Evolutionary conservation across 2,888 invertebrate species (phyloP).

Genomic region (Limnephilus auricula): DNA sequence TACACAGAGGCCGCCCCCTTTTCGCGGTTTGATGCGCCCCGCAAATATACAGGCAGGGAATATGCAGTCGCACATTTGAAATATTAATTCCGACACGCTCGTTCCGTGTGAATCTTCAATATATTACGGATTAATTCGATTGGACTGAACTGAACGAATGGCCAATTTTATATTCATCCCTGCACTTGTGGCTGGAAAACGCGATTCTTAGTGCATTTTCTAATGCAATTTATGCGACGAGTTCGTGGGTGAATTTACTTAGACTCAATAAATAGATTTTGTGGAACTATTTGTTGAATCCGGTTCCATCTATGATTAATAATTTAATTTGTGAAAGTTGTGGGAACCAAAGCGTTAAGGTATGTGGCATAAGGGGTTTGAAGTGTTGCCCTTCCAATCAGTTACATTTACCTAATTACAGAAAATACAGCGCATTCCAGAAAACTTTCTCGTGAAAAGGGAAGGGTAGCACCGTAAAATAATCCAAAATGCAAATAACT

Average conservation of each 20-base stretch:
- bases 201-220: background rate
- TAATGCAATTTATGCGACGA: background rate
- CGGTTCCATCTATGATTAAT: background rate
- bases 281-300: background rate
- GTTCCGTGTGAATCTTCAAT: slow-evolving; percentile 44
- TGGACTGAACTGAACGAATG: slow-evolving; percentile 3
- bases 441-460: no score
- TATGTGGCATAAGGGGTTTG: no score
- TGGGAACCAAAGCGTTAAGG: background rate
- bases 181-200: slow-evolving; percentile 14
- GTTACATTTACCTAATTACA: no score
- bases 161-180: background rate
- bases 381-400: no score
- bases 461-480: no score
- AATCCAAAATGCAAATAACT: no score
- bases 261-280: background rate
- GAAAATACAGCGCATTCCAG: no score
- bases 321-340: background rate
- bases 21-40: slow-evolving; percentile 58
- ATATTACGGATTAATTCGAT: slow-evolving; percentile 46
- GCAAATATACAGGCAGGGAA: slow-evolving; percentile 61
- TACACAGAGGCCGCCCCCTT: slow-evolving; percentile 22
- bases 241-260: background rate
- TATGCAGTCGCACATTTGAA: slow-evolving; percentile 64
- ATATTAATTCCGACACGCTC: slow-evolving; percentile 63